These are phyloP conservation scores for Xanthostigma xanthostigma DNA, from an alignment of 2,888 invertebrate genomes.

Conservation along the genomic window DNA sequence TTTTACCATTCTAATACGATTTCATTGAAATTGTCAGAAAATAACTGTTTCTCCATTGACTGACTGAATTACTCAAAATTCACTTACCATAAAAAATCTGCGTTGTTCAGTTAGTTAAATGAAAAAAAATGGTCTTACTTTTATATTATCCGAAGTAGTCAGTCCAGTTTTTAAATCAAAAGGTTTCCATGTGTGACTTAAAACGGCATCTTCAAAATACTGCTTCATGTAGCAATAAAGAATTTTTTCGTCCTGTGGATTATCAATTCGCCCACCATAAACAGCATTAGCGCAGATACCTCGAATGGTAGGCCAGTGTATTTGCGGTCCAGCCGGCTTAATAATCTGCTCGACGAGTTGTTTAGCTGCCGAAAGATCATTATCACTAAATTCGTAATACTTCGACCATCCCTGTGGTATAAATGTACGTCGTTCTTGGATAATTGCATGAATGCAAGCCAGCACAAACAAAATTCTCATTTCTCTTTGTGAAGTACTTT, in stretches of 20 bases:
- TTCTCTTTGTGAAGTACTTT: conserved; percentile 8
- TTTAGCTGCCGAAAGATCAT: conserved; percentile 62
- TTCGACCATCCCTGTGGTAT: conserved; percentile 89
- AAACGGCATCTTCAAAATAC: conserved; percentile 40
- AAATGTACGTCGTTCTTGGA: conserved; percentile 82
- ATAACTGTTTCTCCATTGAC: no score
- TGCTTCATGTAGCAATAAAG: conserved; percentile 49
- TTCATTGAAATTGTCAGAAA: no score
- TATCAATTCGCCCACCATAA: conserved; percentile 77
- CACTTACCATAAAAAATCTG: no score
- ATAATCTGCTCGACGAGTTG: conserved; percentile 36
- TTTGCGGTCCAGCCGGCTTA: conserved; percentile 20
- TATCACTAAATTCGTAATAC: conserved; percentile 74
- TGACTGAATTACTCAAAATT: no score
- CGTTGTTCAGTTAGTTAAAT: not conserved
- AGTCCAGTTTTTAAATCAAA: conserved; percentile 32
- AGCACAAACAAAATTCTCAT: conserved; percentile 52
- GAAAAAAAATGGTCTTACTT: conserved; percentile 23
- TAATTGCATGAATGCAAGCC: conserved; percentile 76
- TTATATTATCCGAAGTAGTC: conserved; percentile 36
- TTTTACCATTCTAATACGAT: no score
- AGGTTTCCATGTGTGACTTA: conserved; percentile 43
- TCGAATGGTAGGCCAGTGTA: conserved; percentile 59
- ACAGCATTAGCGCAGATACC: conserved; percentile 66
- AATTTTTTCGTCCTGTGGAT: conserved; percentile 53